phyloP scores from a whole-genome alignment of 2,888 invertebrate species.

The Mallateleia sp. region DNA sequence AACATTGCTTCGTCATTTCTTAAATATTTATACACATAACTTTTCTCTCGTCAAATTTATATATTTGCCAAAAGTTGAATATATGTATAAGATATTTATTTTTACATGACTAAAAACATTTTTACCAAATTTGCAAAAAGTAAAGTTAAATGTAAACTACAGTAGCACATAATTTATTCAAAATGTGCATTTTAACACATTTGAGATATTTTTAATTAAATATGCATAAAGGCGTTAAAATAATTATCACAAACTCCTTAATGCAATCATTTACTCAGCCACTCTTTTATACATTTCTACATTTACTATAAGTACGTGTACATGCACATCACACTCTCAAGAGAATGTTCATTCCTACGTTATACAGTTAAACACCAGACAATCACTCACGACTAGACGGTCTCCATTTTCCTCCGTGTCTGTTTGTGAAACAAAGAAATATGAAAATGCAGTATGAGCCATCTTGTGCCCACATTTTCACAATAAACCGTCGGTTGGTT shows the following conservation, averaged over 20 bases:
- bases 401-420: slow-evolving; percentile 52
- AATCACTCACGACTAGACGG: slow-evolving; percentile 59
- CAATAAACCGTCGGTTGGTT: slow-evolving; percentile 29
- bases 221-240: no score
- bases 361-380: slow-evolving; percentile 60
- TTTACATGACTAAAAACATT: no score
- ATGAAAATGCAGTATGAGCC: slow-evolving; percentile 47
- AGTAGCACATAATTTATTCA: no score
- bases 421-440: slow-evolving; percentile 61
- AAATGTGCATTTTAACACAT: no score
- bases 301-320: neutral
- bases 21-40: no score
- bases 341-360: slow-evolving; percentile 53
- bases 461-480: slow-evolving; percentile 43
- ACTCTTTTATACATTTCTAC: slow-evolving; percentile 24
- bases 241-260: neutral
- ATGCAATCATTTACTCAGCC: neutral
- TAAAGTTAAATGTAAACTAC: neutral
- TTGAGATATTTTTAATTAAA: no score
- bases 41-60: no score
- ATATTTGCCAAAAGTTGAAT: no score
- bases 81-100: no score
- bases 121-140: no score
- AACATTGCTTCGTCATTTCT: no score
- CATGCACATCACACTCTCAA: neutral